Base-by-base conservation (phyloP, 1,140 invertebrate species). In the Drosophila seguyi region DNA sequence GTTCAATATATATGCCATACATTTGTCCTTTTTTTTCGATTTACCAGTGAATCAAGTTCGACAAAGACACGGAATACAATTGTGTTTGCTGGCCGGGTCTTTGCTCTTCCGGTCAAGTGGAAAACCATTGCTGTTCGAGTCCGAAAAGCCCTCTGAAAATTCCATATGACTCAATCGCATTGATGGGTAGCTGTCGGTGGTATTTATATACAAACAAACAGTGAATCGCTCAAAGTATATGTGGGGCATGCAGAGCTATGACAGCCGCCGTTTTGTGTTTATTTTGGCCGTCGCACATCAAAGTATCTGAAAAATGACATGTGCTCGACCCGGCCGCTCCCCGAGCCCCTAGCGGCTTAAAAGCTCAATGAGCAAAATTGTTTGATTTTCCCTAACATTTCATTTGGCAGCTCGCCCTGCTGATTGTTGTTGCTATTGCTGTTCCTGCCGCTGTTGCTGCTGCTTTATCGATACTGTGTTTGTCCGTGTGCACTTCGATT, bases 281-380 rank as follows among this genome's bases (percentile, higher is more conserved):
- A 39, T 78, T 85, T 84, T 81, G 52, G 59, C 44, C 56, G 38
- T 59, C 50, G 41, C 78, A 81, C 68, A 68, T 81, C 83, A 81
- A 86, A 86, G 75, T 59, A 81, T 68, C 45, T 74, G 62, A 65
- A 82, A 82, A 81, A 67, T 83, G 79, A 83, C 79, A 79, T 75
- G 71, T 79, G 83, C 79, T 72, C 50, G 27, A 38, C 55, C 59
- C 53, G 20, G 31, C 60, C 34, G 34, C 50, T 31, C 55, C 60
- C 50, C 36, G 48, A 44, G 63, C 65, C 61, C 39, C 68, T 67
- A 66, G 79, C 79, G 76, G 84, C 84, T 87, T 87, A 87, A 87
- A 78, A 71, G 84, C 84, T 87, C 84, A 87, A 77, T 77, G 68
- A 66, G 76, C 80, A 56, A 88, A 77, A 83, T 88, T 79, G 76